Conservation (phyloP, 2,888 invertebrate species). For the Ceratothoa steindachneri region DNA sequence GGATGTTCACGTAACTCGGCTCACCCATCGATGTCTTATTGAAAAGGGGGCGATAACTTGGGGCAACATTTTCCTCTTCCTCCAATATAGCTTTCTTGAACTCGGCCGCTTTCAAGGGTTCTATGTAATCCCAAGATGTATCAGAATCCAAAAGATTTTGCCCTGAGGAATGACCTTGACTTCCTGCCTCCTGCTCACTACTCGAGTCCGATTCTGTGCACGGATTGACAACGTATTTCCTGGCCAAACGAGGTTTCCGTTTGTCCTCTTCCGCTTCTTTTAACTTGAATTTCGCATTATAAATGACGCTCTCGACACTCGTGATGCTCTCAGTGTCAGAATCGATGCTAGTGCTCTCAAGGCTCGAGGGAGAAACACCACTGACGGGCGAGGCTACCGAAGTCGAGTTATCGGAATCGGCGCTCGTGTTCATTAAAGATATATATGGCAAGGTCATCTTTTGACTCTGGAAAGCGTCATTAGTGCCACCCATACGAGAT, state of each 20-base stretch:
- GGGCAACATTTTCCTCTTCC: too few species aligned
- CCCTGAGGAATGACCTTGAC: slow-evolving; percentile 18
- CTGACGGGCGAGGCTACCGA: slow-evolving; percentile 21
- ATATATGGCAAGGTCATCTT: too few species aligned
- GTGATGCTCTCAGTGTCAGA: slow-evolving; percentile 48
- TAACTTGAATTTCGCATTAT: slow-evolving; percentile 30
- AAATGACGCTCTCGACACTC: slow-evolving; percentile 48
- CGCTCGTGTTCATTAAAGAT: too few species aligned
- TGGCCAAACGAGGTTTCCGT: slow-evolving; percentile 16
- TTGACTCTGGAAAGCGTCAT: neutral
- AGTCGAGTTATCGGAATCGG: slow-evolving; percentile 29
- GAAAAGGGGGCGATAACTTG: too few species aligned
- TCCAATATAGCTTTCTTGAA: too few species aligned
- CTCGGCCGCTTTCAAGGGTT: slow-evolving; percentile 6
- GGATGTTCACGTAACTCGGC: too few species aligned
- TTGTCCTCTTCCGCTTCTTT: slow-evolving; percentile 19
- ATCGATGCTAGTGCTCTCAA: slow-evolving; percentile 24
- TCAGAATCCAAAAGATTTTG: slow-evolving; percentile 47
- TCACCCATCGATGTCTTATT: too few species aligned
- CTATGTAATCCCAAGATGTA: slow-evolving; percentile 48
- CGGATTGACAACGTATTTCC: slow-evolving; percentile 41
- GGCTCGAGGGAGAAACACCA: slow-evolving; percentile 20
- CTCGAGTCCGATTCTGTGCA: slow-evolving; percentile 39
- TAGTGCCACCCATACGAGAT: neutral
- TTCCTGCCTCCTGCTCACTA: slow-evolving; percentile 27